Evolutionary conservation across 2,113 vertebrate genomes (phyloP).

Genomic region (Ornithorhynchus anatinus): DNA sequence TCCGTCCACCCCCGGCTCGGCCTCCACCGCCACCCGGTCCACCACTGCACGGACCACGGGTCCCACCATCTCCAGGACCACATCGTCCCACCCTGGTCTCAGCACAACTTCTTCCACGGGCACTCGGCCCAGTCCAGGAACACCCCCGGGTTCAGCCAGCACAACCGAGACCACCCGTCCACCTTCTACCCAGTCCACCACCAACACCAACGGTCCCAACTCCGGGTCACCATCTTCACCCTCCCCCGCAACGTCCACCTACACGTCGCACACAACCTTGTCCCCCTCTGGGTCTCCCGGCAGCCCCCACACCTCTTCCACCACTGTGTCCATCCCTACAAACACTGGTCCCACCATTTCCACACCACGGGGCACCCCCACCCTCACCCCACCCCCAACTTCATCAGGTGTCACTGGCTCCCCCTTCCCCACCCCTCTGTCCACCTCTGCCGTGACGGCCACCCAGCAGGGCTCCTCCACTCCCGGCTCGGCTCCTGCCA

Average conservation of each 20-base stretch:
- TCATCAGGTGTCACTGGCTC: too few relatives aligned
- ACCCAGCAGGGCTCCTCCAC: too few relatives aligned
- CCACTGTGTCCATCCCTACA: fast-evolving
- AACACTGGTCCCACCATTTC: fast-evolving
- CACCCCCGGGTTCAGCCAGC: fast-evolving
- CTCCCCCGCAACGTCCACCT: neutral
- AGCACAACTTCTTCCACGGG: neutral
- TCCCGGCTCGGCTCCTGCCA: too few relatives aligned
- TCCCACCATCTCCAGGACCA: neutral
- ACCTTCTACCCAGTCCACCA: too few relatives aligned
- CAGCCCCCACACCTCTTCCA: fast-evolving
- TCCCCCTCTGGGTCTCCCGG: fast-evolving
- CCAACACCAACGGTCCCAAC: too few relatives aligned
- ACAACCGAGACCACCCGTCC: neutral
- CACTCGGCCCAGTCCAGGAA: neutral
- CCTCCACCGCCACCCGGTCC: neutral
- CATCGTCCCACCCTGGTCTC: slow-evolving; percentile 11
- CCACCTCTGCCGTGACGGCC: too few relatives aligned
- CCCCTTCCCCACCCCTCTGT: too few relatives aligned
- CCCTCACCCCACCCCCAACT: fast-evolving
- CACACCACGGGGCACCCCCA: fast-evolving
- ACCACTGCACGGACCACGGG: fast-evolving
- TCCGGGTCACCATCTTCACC: too few relatives aligned
- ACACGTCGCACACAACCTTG: fast-evolving
- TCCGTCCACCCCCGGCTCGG: neutral